phyloP scores from a whole-genome alignment of 2,113 vertebrate genomes.

The Callorhinus ursinus region DNA sequence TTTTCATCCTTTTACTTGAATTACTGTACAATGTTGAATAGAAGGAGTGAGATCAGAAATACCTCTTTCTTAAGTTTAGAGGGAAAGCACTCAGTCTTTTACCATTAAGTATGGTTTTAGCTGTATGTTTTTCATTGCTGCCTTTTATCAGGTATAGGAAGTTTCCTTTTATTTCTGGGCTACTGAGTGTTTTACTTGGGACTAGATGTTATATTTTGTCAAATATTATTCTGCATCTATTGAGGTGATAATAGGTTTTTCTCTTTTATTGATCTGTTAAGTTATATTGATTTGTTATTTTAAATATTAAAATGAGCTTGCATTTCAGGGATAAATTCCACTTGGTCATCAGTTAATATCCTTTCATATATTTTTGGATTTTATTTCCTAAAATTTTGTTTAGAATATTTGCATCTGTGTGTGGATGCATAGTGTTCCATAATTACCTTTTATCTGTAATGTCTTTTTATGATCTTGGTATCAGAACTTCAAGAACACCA shows the following conservation, averaged over 20 bases:
- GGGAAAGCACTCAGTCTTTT: not conserved
- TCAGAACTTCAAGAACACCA: not conserved
- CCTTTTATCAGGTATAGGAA: not conserved
- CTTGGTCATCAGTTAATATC: not conserved
- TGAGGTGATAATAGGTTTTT: not conserved
- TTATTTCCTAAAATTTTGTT: not conserved
- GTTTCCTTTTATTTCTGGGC: not conserved
- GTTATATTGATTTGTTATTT: not conserved
- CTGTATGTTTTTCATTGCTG: not conserved
- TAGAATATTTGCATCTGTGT: not conserved
- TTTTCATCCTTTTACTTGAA: not conserved
- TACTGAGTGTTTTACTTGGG: not conserved
- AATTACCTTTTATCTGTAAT: not conserved
- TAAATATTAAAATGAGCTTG: not conserved
- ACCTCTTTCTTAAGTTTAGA: not conserved
- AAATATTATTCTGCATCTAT: not conserved
- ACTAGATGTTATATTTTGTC: not conserved
- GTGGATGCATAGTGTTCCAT: not conserved
- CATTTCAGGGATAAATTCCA: not conserved
- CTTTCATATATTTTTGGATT: not conserved
- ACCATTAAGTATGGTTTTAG: not conserved
- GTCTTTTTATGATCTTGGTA: not conserved
- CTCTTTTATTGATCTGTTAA: not conserved
- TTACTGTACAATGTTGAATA: not conserved
- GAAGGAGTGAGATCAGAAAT: not conserved